Percentiles rank a stretch among this genome's conserved stretches.
phyloP scores from a whole-genome alignment of 2,113 vertebrate genomes.

The Heptranchias perlo region DNA sequence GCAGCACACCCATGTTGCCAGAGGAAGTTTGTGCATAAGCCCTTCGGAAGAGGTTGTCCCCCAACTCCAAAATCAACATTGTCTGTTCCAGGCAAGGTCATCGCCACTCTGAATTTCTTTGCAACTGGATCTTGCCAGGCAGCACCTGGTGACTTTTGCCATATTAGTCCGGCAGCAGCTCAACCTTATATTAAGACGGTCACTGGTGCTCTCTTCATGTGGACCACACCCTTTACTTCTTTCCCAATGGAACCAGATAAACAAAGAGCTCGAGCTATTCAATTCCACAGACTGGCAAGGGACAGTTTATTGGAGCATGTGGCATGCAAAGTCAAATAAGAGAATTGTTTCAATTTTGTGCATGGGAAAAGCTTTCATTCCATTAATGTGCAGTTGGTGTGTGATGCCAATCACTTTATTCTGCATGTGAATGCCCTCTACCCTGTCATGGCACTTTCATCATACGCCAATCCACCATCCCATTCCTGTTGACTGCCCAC shows the following conservation, averaged over 20 bases:
- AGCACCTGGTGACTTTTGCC: neutral
- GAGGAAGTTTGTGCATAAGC: neutral
- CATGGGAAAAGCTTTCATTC: neutral
- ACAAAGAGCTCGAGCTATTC: neutral
- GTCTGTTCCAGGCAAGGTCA: neutral
- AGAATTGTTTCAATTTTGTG: neutral
- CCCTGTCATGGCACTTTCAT: neutral
- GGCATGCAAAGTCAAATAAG: neutral
- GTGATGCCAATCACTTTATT: neutral
- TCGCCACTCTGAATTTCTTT: neutral
- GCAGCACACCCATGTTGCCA: too few relatives aligned
- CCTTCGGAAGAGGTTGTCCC: neutral
- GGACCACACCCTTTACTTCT: neutral
- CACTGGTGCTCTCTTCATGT: neutral
- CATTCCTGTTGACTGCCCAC: neutral
- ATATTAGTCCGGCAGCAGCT: neutral
- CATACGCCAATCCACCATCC: neutral
- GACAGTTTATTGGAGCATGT: neutral
- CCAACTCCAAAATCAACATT: neutral
- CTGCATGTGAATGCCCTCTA: neutral
- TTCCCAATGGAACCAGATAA: neutral
- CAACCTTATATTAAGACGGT: neutral
- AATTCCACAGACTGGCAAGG: neutral
- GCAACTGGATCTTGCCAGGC: neutral
- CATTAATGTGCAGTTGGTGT: neutral